Base-by-base conservation (phyloP, 1,140 invertebrate species). In the Acyrthosiphon pisum region DNA sequence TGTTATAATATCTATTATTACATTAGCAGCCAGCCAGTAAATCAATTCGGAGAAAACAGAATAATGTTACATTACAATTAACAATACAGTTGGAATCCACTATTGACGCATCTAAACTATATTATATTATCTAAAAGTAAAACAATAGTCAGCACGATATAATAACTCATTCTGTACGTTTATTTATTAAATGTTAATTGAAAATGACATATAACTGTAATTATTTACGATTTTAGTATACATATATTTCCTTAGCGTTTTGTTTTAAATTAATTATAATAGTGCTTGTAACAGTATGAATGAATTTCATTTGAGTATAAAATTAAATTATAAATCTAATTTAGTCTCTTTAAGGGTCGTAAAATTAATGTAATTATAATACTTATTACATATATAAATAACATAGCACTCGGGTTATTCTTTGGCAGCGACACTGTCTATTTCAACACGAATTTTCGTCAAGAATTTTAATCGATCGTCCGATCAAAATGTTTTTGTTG, bases 241-340 rank as follows among this genome's bases (percentile, higher is more conserved):
- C 35, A 14, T 35, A 14, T 35, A 53, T 26, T 9, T 84, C 14
- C 18, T 89, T 53, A 89, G 37, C 2, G n/a, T 53, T 89, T 89
- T 23, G n/a, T 89, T 53, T 89, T 37, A 89, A 89, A 89, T 53
- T 35, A 35, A 86, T 53, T 53, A 53, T 89, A 37, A 89, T 37
- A 53, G 0, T 53, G n/a, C 23, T 50, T 3, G 0, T 35, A 88
- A 50, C n/a, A 35, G n/a, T 11, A 50, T 50, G 2, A 88, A 50
- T 11, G 7, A 8, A 88, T 88, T 88, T 50, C 18, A 9, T 50
- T n/a, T 30, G n/a, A 35, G 46, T 50, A 50, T 30, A n/a, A 35
- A n/a, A 87, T 87, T 87, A 26, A 87, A 87, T 48, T 44, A 84
- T 41, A 26, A 84, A 87, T 87, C 14, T 35, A 88, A 50, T 88